Evolutionary conservation across 2,113 vertebrate genomes (phyloP).

Genomic region (Candoia aspera): DNA sequence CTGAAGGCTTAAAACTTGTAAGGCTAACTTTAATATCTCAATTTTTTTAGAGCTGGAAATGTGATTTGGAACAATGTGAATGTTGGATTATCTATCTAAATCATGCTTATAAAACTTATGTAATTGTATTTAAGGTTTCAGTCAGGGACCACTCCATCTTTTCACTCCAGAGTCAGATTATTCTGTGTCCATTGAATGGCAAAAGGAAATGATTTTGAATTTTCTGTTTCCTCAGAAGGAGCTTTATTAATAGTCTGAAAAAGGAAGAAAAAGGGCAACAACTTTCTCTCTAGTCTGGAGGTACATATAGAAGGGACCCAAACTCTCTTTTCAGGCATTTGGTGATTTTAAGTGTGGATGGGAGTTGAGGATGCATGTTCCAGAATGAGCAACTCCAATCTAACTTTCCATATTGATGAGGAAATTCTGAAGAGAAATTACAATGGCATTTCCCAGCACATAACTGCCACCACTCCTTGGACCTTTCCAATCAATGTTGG

Average conservation of each 20-base stretch:
- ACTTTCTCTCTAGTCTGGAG: neutral
- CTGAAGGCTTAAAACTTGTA: conserved; percentile 48
- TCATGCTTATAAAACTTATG: neutral
- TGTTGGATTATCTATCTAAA: conserved; percentile 49
- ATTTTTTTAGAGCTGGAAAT: conserved; percentile 41
- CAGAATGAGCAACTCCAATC: neutral
- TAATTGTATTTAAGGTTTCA: neutral
- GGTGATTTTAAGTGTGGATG: neutral
- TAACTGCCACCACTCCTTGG: neutral
- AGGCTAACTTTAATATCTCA: conserved; percentile 45
- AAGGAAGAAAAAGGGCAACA: neutral
- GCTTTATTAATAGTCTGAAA: neutral
- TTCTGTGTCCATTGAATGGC: neutral
- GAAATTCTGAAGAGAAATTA: neutral
- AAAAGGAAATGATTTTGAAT: neutral
- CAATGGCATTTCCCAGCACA: neutral
- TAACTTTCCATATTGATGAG: neutral
- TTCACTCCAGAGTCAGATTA: neutral
- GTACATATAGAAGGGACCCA: neutral
- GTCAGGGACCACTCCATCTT: neutral
- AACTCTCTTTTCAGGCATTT: neutral
- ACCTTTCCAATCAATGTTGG: neutral
- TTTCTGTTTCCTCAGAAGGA: neutral
- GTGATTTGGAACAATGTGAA: conserved; percentile 33
- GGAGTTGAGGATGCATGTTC: neutral